These are phyloP conservation scores for Pardosa pseudoannulata DNA, from an alignment of 2,888 invertebrate species.

Conservation along the genomic window DNA sequence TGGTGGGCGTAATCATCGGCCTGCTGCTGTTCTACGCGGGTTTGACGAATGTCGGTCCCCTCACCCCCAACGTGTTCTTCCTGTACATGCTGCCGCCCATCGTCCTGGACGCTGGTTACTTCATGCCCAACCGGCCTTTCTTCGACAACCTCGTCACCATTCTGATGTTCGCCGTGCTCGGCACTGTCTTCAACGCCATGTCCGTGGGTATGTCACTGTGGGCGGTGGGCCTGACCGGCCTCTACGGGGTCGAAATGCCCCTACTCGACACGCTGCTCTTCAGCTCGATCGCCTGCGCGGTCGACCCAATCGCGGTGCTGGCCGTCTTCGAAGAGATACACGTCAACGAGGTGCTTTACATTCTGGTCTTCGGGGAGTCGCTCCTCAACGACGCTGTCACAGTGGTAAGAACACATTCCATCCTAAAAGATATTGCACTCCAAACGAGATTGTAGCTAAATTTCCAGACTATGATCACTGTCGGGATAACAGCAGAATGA, in stretches of 20 bases:
- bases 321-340: conserved; percentile 99
- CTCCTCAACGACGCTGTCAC: conserved; percentile 98
- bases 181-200: conserved; percentile 96
- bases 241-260: conserved; percentile 83
- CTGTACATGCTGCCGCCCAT: conserved; percentile 98
- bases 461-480: too few relatives aligned
- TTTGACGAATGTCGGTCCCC: conserved; percentile 80
- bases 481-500: too few relatives aligned
- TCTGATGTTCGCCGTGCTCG: conserved; percentile 94
- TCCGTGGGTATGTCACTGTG: conserved; percentile 85
- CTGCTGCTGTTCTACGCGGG: conserved; percentile 84
- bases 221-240: conserved; percentile 88
- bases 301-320: conserved; percentile 97
- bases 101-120: conserved; percentile 98
- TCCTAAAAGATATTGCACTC: too few relatives aligned
- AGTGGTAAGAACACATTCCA: conserved; percentile 82
- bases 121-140: conserved; percentile 97
- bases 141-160: conserved; percentile 99
- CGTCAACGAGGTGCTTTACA: conserved; percentile 97
- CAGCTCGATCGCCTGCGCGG: conserved; percentile 94
- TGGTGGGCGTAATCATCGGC: conserved; percentile 95
- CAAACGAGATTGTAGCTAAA: too few relatives aligned
- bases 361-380: conserved; percentile 98
- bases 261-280: conserved; percentile 91
- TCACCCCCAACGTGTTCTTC: conserved; percentile 98